Evolutionary conservation across 2,888 invertebrate genomes (phyloP).

Genomic region (Sicus ferrugineus): DNA sequence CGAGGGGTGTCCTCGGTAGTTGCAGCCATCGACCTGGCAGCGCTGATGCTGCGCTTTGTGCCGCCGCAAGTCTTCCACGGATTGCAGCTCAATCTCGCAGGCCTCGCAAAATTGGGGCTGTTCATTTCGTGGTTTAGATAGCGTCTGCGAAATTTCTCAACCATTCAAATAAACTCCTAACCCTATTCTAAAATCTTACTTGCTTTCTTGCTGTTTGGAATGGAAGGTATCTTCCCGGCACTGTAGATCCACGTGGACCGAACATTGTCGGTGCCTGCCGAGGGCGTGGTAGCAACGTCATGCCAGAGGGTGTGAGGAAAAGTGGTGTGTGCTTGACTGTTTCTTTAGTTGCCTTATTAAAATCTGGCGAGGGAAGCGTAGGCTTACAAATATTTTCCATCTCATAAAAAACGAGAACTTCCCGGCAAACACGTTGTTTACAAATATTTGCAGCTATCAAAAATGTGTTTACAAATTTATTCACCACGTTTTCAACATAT

Average conservation of each 20-base stretch:
- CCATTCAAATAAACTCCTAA: not conserved
- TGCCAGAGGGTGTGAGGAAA: conserved; percentile 60
- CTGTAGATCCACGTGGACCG: conserved; percentile 60
- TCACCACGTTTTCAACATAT: not conserved
- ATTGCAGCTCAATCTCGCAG: conserved; percentile 80
- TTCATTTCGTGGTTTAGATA: not conserved
- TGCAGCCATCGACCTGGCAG: conserved; percentile 83
- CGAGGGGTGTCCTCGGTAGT: conserved; percentile 47
- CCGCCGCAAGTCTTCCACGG: conserved; percentile 68
- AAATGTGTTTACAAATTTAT: not conserved
- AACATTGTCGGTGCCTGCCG: conserved; percentile 64
- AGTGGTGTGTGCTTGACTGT: conserved; percentile 39
- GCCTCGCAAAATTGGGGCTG: conserved; percentile 73
- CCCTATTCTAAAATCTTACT: not conserved
- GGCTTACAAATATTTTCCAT: conserved; percentile 34
- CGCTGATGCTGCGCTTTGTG: conserved; percentile 80
- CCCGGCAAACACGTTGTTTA: not conserved
- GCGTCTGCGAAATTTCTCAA: not conserved
- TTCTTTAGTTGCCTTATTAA: conserved; percentile 44
- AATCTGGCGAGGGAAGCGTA: conserved; percentile 56
- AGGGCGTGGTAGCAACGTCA: conserved; percentile 56
- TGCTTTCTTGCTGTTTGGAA: not conserved
- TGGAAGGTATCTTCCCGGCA: conserved; percentile 54
- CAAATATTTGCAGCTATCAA: not conserved
- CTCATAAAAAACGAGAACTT: not conserved